phyloP scores from a whole-genome alignment of 2,797 vertebrate species.

The Pangasius mekongensis region DNA sequence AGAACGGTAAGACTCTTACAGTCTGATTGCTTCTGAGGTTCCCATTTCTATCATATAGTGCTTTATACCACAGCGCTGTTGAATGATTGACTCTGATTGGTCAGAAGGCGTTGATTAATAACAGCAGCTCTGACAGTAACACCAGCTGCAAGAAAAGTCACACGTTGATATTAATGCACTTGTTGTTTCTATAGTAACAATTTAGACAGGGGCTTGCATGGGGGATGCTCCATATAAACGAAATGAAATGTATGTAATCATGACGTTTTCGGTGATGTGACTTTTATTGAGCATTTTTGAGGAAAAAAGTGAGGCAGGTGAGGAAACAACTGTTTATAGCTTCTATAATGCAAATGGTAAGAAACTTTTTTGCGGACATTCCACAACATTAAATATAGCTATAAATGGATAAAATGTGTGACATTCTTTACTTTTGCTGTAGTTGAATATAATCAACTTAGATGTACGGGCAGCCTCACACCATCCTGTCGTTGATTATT shows the following conservation, averaged over 20 bases:
- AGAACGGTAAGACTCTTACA: slow-evolving; percentile 79
- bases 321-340: not conserved
- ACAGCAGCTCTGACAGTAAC: not conserved
- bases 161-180: not conserved
- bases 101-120: not conserved
- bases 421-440: not conserved
- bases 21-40: not conserved
- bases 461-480: not conserved
- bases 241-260: not conserved
- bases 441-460: not conserved
- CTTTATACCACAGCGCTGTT: not conserved
- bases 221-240: not conserved
- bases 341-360: not conserved
- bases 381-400: not conserved
- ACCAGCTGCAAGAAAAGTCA: not conserved
- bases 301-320: not conserved
- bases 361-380: not conserved
- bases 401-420: not conserved
- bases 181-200: not conserved
- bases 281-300: not conserved
- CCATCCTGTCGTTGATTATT: not conserved
- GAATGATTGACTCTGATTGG: not conserved
- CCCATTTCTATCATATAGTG: not conserved
- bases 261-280: not conserved
- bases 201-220: not conserved